Conservation (phyloP, 2,888 invertebrate species). For the Morpho helenor region DNA sequence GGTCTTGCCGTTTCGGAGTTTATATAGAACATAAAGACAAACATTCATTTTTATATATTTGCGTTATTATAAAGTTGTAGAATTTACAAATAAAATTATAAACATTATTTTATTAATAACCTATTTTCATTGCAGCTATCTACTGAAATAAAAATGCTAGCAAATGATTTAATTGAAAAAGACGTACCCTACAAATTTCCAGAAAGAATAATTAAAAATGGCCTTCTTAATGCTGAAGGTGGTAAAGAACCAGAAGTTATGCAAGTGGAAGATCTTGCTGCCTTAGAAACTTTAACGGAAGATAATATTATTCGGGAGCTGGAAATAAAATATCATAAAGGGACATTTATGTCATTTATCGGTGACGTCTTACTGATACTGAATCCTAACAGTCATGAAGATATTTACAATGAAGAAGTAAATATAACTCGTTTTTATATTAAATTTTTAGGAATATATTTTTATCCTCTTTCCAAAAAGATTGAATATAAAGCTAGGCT, state of each 20-base stretch:
- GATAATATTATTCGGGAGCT: conserved; percentile 84
- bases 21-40: too few species aligned
- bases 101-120: conserved; percentile 16
- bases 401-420: conserved; percentile 87
- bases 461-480: too few species aligned
- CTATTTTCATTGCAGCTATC: conserved; percentile 75
- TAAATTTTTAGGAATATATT: neutral
- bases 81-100: neutral
- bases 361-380: conserved; percentile 89
- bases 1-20: too few species aligned
- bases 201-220: conserved; percentile 73
- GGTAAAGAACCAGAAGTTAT: conserved; percentile 83
- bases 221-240: conserved; percentile 68
- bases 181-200: conserved; percentile 55
- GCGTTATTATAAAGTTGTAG: neutral
- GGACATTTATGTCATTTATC: conserved; percentile 86
- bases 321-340: conserved; percentile 82
- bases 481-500: too few species aligned
- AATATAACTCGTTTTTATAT: conserved; percentile 33
- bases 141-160: conserved; percentile 83
- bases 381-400: conserved; percentile 87
- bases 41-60: neutral
- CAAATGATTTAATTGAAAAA: conserved; percentile 59
- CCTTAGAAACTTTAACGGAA: conserved; percentile 86
- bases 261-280: conserved; percentile 91